Evolutionary conservation across 1,140 invertebrate species (phyloP).

Genomic region (Euwallacea fornicatus): DNA sequence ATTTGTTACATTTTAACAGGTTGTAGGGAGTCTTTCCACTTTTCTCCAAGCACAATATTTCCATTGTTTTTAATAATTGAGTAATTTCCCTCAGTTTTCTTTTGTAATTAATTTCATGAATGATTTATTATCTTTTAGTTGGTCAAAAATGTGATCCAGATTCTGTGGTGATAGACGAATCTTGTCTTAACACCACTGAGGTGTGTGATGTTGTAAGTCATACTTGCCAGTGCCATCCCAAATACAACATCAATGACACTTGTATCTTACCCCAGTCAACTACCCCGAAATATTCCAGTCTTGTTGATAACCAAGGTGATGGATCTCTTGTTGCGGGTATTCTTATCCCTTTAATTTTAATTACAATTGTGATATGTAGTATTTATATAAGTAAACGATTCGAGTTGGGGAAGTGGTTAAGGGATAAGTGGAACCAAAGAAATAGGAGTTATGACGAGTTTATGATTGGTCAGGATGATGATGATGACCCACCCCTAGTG

Average conservation of each 20-base stretch:
- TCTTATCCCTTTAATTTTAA: conserved; percentile 43
- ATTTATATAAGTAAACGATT: conserved; percentile 43
- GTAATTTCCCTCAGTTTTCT: neutral
- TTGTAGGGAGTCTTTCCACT: no score
- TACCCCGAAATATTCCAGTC: conserved; percentile 37
- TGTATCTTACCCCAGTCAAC: conserved; percentile 14
- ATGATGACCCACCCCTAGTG: conserved; percentile 37
- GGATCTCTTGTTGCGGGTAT: conserved; percentile 43
- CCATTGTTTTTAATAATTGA: neutral
- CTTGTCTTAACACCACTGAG: conserved; percentile 26
- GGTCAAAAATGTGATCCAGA: conserved; percentile 35
- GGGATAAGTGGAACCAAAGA: conserved; percentile 40
- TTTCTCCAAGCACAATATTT: neutral
- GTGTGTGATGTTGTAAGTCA: conserved; percentile 29
- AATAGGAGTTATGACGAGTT: conserved; percentile 46
- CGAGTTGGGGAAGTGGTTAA: conserved; percentile 41
- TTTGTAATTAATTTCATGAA: neutral
- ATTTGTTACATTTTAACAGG: no score
- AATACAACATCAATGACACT: conserved; percentile 29
- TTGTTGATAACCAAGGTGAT: conserved; percentile 41
- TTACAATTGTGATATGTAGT: conserved; percentile 44
- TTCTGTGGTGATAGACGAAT: neutral
- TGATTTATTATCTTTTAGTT: conserved; percentile 30
- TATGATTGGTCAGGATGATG: conserved; percentile 45
- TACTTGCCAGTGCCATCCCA: conserved; percentile 34